Base-by-base conservation (phyloP, 53 echinoderm and acorn worm genomes). In the Zoroaster sp. region DNA sequence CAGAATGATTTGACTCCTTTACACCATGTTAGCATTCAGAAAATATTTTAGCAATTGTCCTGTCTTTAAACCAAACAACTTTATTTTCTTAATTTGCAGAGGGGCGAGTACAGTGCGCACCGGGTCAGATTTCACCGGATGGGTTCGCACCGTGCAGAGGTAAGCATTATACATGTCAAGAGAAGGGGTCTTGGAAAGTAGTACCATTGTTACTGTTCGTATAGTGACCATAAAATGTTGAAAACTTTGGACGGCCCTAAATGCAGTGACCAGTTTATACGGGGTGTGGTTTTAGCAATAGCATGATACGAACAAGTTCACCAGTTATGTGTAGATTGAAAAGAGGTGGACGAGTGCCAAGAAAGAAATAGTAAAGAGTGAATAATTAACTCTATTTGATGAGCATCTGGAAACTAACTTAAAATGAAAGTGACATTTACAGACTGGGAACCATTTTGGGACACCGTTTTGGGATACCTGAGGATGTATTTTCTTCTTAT, bases 111-210 rank as follows among this genome's bases (percentile, higher is more conserved):
- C 90, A 92, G 32, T 97, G 97, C 70, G 83, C 87, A 35, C 91
- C 94, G 39, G 92, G 91, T 13, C 91, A 97, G 69, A 94, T 92
- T 13, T 97, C 97, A 11, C 87, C 81, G 1, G 97, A 97, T 83
- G 97, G 97, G 39, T 97, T 97, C 54, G 93, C 86, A 21, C 97
- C 97, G 7, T 97, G 97, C 65, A 69, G 94, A 94, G 95, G 97
- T 97, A 93, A 72, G 20, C 8, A 41, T 7, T 6, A 40, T 7
- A 40, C 10, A n/a, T n/a, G n/a, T n/a, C n/a, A n/a, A n/a, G n/a
- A 51, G 20, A 59, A 59, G 25, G 63, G 63, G 28, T 25, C 28
- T 25, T 44, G 7, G 12, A 44, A 44, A 7, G 12, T 44, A 7
- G 12, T 44, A 12, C 45, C 45, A 7, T 44, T 12, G n/a, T n/a